Evolutionary conservation across 64 coral and sea anemone species (phyloP).

Genomic region (Porites australiensis): DNA sequence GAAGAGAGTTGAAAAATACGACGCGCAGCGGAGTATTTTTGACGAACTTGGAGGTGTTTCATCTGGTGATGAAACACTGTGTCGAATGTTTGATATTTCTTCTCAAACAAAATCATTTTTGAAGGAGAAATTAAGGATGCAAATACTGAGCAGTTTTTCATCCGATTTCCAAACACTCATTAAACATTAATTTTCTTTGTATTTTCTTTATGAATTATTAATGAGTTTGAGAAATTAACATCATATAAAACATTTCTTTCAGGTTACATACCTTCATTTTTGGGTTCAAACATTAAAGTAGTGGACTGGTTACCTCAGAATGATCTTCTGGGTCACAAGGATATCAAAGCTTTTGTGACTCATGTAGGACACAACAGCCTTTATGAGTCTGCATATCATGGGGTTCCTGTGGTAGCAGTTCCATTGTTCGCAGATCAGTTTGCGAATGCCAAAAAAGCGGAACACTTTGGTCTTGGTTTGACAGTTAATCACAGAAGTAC

Average conservation of each 20-base stretch:
- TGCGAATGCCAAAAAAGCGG: not conserved
- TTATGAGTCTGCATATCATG: not conserved
- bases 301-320: slow-evolving; percentile 39
- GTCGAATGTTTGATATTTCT: too few species aligned
- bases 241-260: not conserved
- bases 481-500: not conserved
- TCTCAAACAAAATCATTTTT: too few species aligned
- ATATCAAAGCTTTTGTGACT: slow-evolving; percentile 2
- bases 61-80: too few species aligned
- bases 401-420: not conserved
- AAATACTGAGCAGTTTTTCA: too few species aligned
- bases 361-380: slow-evolving; percentile 2
- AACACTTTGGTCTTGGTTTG: not conserved
- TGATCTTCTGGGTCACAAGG: slow-evolving; percentile 27
- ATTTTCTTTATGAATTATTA: too few species aligned
- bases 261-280: not conserved
- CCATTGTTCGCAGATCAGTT: not conserved
- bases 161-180: too few species aligned
- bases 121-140: too few species aligned
- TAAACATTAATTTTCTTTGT: too few species aligned
- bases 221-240: too few species aligned
- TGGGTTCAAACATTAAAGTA: slow-evolving; percentile 15
- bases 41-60: too few species aligned
- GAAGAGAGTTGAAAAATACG: too few species aligned
- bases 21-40: too few species aligned